Evolutionary conservation across 2,113 vertebrate genomes (phyloP).

Genomic region (Dunckerocampus dactyliophorus): DNA sequence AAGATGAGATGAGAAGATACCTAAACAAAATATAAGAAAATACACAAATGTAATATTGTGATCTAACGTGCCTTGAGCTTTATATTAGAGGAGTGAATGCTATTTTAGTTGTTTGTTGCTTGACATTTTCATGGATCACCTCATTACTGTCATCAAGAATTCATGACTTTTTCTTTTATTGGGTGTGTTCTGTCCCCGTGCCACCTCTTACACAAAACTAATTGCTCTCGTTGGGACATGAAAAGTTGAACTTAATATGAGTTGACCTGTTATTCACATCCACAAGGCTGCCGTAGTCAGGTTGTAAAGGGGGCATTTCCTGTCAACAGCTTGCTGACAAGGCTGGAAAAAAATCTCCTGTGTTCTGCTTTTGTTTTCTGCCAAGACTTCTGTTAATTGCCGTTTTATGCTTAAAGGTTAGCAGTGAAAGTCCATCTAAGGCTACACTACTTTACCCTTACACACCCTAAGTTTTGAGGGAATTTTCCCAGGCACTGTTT

Average conservation of each 20-base stretch:
- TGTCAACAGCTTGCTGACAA: slow-evolving; percentile 31
- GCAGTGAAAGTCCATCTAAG: slow-evolving; percentile 23
- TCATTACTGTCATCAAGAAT: slow-evolving; percentile 54
- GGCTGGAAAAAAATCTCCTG: slow-evolving; percentile 23
- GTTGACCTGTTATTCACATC: slow-evolving; percentile 55
- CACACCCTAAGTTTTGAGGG: slow-evolving; percentile 17
- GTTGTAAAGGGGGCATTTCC: slow-evolving; percentile 37
- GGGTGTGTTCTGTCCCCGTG: slow-evolving; percentile 49
- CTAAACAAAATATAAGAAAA: not conserved
- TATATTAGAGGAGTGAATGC: slow-evolving; percentile 16
- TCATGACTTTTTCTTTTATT: slow-evolving; percentile 41
- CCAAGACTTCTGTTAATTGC: slow-evolving; percentile 45
- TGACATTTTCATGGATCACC: slow-evolving; percentile 56
- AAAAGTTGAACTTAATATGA: slow-evolving; percentile 62
- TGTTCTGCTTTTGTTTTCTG: slow-evolving; percentile 19
- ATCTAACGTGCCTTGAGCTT: slow-evolving; percentile 17
- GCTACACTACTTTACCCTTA: slow-evolving; percentile 18
- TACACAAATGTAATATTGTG: not conserved
- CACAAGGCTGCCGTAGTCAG: slow-evolving; percentile 39
- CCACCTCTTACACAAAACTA: slow-evolving; percentile 54
- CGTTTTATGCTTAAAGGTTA: slow-evolving; percentile 36
- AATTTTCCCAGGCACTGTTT: slow-evolving; percentile 25
- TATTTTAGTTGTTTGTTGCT: slow-evolving; percentile 25
- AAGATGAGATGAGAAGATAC: not conserved
- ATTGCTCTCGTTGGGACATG: slow-evolving; percentile 71